Evolutionary conservation across 2,113 vertebrate species (phyloP).

Genomic region (Eclectus roratus): DNA sequence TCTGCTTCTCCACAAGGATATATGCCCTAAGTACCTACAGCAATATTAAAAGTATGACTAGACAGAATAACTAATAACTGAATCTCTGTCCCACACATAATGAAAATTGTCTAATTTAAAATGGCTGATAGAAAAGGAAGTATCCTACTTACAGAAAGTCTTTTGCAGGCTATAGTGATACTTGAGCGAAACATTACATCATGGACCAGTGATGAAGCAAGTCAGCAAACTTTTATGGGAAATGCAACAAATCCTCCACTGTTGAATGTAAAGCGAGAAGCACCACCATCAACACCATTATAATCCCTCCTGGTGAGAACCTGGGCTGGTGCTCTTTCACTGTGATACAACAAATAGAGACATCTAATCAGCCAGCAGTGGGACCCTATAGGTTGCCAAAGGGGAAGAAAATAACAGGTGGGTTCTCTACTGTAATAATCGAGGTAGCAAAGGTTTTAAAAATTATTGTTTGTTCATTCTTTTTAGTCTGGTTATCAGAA

Average conservation of each 20-base stretch:
- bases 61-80: neutral
- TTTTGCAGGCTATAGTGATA: neutral
- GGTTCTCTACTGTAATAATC: neutral
- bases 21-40: rapidly evolving
- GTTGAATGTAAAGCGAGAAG: neutral
- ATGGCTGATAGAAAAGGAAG: neutral
- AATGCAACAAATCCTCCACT: neutral
- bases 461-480: neutral
- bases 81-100: neutral
- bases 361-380: neutral
- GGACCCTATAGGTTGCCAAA: neutral
- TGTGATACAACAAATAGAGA: neutral
- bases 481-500: neutral
- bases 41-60: neutral
- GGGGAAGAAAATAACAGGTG: neutral
- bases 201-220: neutral
- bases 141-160: neutral
- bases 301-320: neutral
- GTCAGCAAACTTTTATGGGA: neutral
- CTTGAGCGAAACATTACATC: rapidly evolving
- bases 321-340: neutral
- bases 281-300: neutral
- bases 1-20: neutral
- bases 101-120: neutral
- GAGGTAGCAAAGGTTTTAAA: neutral